A percentile compares a stretch with the other conserved stretches of the same genome.
These are phyloP conservation scores for Chamaetylas fuelleborni DNA, from an alignment of 2,113 vertebrate genomes.

Conservation along the genomic window DNA sequence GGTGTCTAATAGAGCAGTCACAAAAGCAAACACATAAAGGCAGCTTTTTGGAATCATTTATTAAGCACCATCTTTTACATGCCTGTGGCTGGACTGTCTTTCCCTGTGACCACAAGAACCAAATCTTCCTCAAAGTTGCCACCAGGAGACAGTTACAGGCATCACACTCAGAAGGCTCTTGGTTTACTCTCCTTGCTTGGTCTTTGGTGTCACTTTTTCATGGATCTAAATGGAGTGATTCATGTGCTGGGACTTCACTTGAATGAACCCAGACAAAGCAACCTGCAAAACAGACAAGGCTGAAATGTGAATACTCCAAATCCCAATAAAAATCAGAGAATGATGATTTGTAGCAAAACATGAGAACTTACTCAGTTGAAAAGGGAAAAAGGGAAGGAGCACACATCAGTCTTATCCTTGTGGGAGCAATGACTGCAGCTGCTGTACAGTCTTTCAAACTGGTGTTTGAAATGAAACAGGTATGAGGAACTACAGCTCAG, in stretches of 20 bases:
- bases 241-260: not conserved
- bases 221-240: not conserved
- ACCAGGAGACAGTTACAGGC: not conserved
- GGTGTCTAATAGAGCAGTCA: not conserved
- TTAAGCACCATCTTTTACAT: slow-evolving; percentile 60
- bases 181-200: not conserved
- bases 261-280: not conserved
- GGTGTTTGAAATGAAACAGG: not conserved
- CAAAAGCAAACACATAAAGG: slow-evolving; percentile 56
- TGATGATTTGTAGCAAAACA: not conserved
- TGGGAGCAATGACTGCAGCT: slow-evolving; percentile 2
- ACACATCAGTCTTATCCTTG: not conserved
- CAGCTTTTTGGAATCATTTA: slow-evolving; percentile 64
- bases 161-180: not conserved
- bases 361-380: not conserved
- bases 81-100: slow-evolving; percentile 37
- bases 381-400: not conserved
- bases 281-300: slow-evolving; percentile 64
- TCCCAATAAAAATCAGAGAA: not conserved
- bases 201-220: not conserved
- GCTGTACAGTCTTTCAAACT: not conserved
- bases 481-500: not conserved
- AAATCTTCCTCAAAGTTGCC: slow-evolving; percentile 36
- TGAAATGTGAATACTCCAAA: not conserved
- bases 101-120: slow-evolving; percentile 41